Conservation (phyloP, 1,140 invertebrate species). For the Sinella curviseta region DNA sequence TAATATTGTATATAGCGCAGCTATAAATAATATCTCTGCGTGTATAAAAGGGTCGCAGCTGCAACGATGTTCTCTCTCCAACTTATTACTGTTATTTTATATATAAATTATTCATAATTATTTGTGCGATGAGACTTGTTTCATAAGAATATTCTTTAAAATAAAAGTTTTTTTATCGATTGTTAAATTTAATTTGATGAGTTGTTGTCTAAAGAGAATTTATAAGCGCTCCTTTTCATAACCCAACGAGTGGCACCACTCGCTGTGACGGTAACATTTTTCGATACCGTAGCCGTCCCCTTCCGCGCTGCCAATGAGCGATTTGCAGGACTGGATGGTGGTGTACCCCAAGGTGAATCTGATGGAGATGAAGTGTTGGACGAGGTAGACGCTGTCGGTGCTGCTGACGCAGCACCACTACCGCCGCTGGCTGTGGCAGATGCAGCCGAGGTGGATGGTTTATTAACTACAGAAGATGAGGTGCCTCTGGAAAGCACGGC, state of each 20-base stretch:
- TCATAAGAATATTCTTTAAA: too few species aligned
- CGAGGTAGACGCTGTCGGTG: background rate
- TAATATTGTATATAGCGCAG: too few species aligned
- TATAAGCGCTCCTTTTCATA: conserved; percentile 49
- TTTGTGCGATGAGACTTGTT: conserved; percentile 12
- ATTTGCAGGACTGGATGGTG: background rate
- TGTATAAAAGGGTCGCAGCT: too few species aligned
- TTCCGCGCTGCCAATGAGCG: background rate
- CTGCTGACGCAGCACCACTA: background rate
- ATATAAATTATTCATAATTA: background rate
- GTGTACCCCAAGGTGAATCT: conserved; percentile 1
- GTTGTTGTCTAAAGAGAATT: conserved; percentile 42
- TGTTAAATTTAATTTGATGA: background rate
- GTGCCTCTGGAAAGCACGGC: background rate
- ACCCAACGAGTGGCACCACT: conserved; percentile 47
- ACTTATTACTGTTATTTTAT: background rate
- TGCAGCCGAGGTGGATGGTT: background rate
- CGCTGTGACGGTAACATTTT: conserved; percentile 11
- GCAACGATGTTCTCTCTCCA: background rate
- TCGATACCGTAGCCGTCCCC: background rate
- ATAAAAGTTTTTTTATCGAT: background rate
- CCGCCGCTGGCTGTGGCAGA: background rate
- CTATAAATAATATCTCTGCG: too few species aligned
- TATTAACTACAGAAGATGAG: background rate
- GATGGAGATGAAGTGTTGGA: conserved; percentile 12